Evolutionary conservation across 2,888 invertebrate genomes (phyloP).

Genomic region (Protodeltote pygarga): DNA sequence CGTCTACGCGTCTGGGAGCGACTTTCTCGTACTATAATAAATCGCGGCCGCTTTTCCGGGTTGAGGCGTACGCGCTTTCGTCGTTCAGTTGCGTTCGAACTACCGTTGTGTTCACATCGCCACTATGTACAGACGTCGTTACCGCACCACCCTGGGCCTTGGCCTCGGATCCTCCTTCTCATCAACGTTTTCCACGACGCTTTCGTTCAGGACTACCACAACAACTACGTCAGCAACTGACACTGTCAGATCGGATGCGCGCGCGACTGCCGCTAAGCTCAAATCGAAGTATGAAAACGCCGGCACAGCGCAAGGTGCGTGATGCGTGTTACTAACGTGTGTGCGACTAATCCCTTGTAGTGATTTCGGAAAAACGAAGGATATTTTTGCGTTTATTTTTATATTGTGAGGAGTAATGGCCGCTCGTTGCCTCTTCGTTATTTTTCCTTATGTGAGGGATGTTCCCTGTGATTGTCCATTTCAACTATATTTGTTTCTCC

Average conservation of each 20-base stretch:
- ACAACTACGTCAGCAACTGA: constrained; percentile 64
- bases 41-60: constrained; percentile 79
- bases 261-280: constrained; percentile 82
- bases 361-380: constrained; percentile 11
- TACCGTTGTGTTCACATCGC: constrained; percentile 61
- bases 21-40: constrained; percentile 75
- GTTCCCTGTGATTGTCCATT: constrained; percentile 38
- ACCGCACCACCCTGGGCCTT: constrained; percentile 80
- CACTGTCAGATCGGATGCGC: constrained; percentile 78
- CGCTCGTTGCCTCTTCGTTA: constrained; percentile 34
- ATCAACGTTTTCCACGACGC: constrained; percentile 72
- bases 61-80: constrained; percentile 70
- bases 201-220: constrained; percentile 76
- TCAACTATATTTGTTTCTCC: constrained; percentile 28
- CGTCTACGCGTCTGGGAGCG: constrained; percentile 66
- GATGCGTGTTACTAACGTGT: constrained; percentile 49
- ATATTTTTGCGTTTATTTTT: constrained; percentile 35
- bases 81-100: constrained; percentile 70
- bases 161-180: constrained; percentile 81
- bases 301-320: constrained; percentile 83
- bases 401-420: constrained; percentile 19
- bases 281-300: constrained; percentile 83
- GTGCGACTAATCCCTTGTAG: constrained; percentile 37
- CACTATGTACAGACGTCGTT: constrained; percentile 80
- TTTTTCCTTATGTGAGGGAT: constrained; percentile 47